These are phyloP conservation scores for Otocyon megalotis DNA, from an alignment of 2,113 vertebrate species.

Conservation along the genomic window DNA sequence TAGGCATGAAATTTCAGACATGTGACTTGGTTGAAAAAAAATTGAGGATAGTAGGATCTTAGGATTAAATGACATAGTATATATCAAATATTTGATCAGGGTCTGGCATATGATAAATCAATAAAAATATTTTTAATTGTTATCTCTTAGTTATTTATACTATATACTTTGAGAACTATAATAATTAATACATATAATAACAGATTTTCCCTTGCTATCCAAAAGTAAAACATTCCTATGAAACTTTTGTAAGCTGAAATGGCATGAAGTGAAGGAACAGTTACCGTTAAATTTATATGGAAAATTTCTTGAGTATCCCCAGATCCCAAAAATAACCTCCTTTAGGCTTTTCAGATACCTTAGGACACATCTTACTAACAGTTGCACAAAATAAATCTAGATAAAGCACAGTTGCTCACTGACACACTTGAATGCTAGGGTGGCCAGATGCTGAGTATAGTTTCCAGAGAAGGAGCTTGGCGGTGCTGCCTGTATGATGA, in stretches of 20 bases:
- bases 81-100: background rate
- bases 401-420: background rate
- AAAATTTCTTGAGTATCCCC: background rate
- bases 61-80: constrained; percentile 26
- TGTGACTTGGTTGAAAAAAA: background rate
- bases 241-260: background rate
- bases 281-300: background rate
- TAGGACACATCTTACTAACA: background rate
- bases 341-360: background rate
- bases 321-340: background rate
- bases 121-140: background rate
- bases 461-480: background rate
- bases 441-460: background rate
- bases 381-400: background rate
- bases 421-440: background rate
- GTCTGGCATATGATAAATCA: background rate
- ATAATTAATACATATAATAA: background rate
- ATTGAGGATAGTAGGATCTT: background rate
- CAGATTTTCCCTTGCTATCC: background rate
- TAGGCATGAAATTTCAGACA: background rate
- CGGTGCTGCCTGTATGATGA: background rate
- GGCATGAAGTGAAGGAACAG: background rate
- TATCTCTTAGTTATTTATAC: background rate
- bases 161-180: constrained; percentile 2
- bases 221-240: background rate